A percentile compares a stretch with the other conserved stretches of the same genome.
Evolutionary conservation across 2,888 invertebrate species (phyloP).

Genomic region (Rhamphomyia laevipes): DNA sequence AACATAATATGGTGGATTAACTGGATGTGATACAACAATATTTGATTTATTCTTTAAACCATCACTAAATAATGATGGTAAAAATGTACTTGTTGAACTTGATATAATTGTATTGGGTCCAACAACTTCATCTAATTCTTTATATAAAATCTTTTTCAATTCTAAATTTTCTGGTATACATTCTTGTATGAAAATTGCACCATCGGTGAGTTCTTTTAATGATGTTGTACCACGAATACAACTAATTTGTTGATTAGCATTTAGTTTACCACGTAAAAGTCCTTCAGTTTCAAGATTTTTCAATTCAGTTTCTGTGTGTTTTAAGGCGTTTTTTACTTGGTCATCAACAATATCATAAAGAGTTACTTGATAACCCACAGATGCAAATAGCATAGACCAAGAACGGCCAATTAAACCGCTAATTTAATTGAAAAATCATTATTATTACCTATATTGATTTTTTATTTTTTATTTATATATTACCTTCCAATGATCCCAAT

Average conservation of each 20-base stretch:
- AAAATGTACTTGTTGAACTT: conserved; percentile 86
- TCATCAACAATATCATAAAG: conserved; percentile 73
- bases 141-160: conserved; percentile 70
- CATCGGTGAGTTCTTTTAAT: conserved; percentile 58
- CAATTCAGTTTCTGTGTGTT: conserved; percentile 62
- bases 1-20: conserved; percentile 94
- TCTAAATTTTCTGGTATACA: conserved; percentile 85
- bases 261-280: conserved; percentile 63
- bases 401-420: conserved; percentile 93
- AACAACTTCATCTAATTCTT: conserved; percentile 63
- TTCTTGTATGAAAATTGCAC: conserved; percentile 78
- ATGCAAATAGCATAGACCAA: conserved; percentile 95
- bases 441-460: not conserved
- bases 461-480: conserved; percentile 12
- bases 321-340: conserved; percentile 62
- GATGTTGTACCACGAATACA: conserved; percentile 64
- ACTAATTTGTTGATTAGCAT: conserved; percentile 59
- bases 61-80: conserved; percentile 78
- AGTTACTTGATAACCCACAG: conserved; percentile 77
- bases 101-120: conserved; percentile 70
- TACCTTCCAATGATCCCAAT: conserved; percentile 70
- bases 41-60: conserved; percentile 58
- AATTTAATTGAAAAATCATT: conserved; percentile 10
- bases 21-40: conserved; percentile 74
- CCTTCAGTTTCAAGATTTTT: conserved; percentile 56